phyloP scores from a whole-genome alignment of 2,113 vertebrate genomes.

The Microtus richardsoni region DNA sequence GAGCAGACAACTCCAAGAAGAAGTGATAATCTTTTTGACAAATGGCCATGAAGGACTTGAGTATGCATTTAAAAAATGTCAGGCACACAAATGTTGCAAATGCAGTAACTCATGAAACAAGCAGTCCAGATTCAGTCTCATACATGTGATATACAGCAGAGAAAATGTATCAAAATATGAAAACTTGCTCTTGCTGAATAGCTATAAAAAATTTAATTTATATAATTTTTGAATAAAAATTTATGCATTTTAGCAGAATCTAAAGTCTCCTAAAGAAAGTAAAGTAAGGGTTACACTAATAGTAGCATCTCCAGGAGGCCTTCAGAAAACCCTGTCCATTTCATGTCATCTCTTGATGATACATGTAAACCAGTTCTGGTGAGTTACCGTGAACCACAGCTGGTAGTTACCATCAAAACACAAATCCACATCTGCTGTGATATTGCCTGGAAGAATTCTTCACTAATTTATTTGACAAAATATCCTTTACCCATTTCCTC shows the following conservation, averaged over 20 bases:
- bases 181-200: neutral
- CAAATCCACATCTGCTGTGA: conserved; percentile 41
- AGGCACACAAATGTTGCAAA: neutral
- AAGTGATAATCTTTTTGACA: neutral
- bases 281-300: neutral
- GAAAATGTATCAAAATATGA: neutral
- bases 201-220: neutral
- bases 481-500: neutral
- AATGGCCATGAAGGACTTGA: neutral
- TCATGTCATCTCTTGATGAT: neutral
- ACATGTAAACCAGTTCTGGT: neutral
- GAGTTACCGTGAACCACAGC: neutral
- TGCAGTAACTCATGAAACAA: neutral
- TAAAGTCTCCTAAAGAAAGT: neutral
- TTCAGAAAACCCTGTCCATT: neutral
- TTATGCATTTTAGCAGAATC: neutral
- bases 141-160: neutral
- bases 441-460: conserved; percentile 1
- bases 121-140: neutral
- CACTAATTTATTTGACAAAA: conserved; percentile 50
- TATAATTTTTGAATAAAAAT: neutral
- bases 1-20: neutral
- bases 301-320: neutral
- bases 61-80: neutral
- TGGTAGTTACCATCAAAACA: conserved; percentile 34